These are phyloP conservation scores for Philonicus albiceps DNA, from an alignment of 2,888 invertebrate genomes.

Conservation along the genomic window DNA sequence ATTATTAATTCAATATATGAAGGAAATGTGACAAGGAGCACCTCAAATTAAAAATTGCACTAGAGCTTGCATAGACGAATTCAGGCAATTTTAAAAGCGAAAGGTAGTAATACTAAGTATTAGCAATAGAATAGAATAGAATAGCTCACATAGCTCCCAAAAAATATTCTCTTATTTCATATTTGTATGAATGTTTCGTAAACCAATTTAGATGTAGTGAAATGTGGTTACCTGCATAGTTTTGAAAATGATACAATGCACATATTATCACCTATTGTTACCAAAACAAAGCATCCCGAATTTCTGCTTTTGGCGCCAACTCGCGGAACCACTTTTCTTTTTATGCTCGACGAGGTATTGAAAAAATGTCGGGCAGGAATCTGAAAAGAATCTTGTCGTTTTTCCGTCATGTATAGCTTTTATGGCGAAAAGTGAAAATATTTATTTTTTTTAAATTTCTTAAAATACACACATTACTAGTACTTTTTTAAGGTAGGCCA, in stretches of 20 bases:
- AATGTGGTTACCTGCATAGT: neutral
- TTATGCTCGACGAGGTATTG: neutral
- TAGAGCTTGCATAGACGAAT: no score
- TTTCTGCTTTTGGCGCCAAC: neutral
- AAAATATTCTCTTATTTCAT: neutral
- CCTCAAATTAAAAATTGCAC: no score
- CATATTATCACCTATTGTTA: neutral
- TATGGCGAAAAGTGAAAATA: slow-evolving; percentile 21
- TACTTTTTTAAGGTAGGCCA: neutral
- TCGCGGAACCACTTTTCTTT: slow-evolving; percentile 37
- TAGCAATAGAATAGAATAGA: no score
- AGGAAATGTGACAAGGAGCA: no score
- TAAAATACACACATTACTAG: neutral
- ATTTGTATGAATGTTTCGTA: neutral
- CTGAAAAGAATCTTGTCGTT: neutral
- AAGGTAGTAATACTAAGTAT: no score
- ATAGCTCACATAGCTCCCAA: neutral
- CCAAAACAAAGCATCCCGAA: neutral
- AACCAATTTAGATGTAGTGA: neutral
- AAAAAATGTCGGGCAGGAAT: neutral
- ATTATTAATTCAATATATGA: no score
- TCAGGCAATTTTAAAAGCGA: no score
- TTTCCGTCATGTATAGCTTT: slow-evolving; percentile 2
- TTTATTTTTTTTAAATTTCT: neutral
- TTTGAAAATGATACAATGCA: neutral